A percentile compares a stretch with the other conserved stretches of the same genome.
These are phyloP conservation scores for Muscina levida DNA, from an alignment of 2,888 invertebrate genomes.

Conservation along the genomic window DNA sequence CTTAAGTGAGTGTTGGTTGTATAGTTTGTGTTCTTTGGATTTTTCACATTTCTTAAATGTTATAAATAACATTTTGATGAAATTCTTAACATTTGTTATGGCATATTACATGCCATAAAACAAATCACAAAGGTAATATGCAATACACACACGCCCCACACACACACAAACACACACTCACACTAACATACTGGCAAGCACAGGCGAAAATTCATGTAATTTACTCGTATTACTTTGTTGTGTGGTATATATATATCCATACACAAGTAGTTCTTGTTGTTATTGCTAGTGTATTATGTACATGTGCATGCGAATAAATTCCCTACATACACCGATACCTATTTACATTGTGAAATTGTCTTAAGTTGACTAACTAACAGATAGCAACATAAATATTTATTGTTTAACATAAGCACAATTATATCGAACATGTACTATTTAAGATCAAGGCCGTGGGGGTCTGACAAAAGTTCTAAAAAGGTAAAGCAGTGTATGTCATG, in stretches of 20 bases:
- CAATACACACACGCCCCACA: too few relatives aligned
- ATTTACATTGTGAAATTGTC: constrained; percentile 13
- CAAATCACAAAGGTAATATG: constrained; percentile 21
- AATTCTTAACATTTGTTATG: constrained; percentile 26
- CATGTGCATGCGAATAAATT: too few relatives aligned
- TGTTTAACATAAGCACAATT: constrained; percentile 16
- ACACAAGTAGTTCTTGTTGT: too few relatives aligned
- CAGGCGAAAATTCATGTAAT: too few relatives aligned
- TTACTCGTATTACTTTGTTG: too few relatives aligned
- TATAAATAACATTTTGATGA: constrained; percentile 10
- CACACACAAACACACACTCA: too few relatives aligned
- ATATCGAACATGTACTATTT: constrained; percentile 1
- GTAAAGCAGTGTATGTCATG: too few relatives aligned
- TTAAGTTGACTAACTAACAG: constrained; percentile 25
- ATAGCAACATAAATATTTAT: constrained; percentile 12
- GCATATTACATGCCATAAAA: constrained; percentile 35
- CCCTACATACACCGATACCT: background rate
- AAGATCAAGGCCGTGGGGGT: background rate
- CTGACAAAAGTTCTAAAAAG: background rate
- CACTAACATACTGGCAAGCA: too few relatives aligned
- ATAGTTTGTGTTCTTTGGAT: constrained; percentile 3
- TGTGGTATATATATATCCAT: too few relatives aligned
- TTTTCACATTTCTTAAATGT: background rate
- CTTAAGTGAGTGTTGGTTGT: too few relatives aligned
- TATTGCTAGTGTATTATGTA: too few relatives aligned